Conservation (phyloP, 2,888 invertebrate genomes). For the Lycocerus yunnanus region DNA sequence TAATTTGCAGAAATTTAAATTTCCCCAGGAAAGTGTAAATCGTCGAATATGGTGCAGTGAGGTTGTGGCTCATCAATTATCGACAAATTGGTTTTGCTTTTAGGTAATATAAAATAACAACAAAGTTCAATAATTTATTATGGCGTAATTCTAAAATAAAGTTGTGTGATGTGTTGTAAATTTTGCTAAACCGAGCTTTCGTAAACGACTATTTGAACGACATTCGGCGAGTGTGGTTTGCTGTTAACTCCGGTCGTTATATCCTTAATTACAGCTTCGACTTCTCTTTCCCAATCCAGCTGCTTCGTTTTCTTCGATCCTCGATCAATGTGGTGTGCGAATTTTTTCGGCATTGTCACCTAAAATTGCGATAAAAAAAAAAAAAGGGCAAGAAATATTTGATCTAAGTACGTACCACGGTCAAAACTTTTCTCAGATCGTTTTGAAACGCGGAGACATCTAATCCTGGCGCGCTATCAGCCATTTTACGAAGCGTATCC, state of each 20-base stretch:
- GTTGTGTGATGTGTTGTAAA: background rate
- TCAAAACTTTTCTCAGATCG: slow-evolving; percentile 72
- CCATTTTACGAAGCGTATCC: slow-evolving; percentile 76
- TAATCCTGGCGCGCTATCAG: slow-evolving; percentile 77
- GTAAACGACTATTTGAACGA: slow-evolving; percentile 84
- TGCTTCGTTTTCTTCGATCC: slow-evolving; percentile 61
- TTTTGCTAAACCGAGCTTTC: slow-evolving; percentile 77
- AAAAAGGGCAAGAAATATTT: background rate
- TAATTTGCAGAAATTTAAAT: too few species aligned
- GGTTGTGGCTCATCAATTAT: too few species aligned
- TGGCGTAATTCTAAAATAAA: background rate
- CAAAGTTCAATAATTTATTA: background rate
- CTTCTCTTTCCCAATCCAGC: slow-evolving; percentile 73
- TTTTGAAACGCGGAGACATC: slow-evolving; percentile 75
- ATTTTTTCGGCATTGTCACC: slow-evolving; percentile 73
- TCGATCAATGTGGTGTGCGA: slow-evolving; percentile 44
- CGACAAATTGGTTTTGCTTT: too few species aligned
- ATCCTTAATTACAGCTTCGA: slow-evolving; percentile 75
- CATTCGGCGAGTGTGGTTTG: slow-evolving; percentile 59
- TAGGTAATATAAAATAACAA: background rate
- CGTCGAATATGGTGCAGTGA: too few species aligned
- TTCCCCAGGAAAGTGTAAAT: too few species aligned
- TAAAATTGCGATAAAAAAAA: slow-evolving; percentile 45
- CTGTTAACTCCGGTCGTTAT: slow-evolving; percentile 65
- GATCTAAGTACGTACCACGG: slow-evolving; percentile 65